phyloP scores from a whole-genome alignment of 1,140 invertebrate species.

The Pseudomyrmex sp. region DNA sequence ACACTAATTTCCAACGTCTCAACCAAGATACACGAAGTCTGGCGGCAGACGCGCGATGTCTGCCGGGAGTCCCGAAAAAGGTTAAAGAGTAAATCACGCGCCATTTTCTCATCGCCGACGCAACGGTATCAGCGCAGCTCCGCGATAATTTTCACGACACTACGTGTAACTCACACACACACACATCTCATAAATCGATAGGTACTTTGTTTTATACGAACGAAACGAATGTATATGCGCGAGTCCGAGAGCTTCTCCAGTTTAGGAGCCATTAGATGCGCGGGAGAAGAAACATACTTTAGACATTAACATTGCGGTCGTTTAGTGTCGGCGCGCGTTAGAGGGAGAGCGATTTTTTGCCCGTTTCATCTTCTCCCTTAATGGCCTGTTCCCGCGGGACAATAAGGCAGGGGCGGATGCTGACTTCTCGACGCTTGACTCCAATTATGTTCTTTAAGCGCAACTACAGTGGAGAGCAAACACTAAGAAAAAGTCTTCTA shows the following conservation, averaged over 20 bases:
- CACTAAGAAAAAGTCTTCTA: no score
- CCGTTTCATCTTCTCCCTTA: conserved; percentile 28
- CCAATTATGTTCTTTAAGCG: not conserved
- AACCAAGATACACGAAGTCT: conserved; percentile 12
- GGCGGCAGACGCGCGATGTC: not conserved
- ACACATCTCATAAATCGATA: conserved; percentile 45
- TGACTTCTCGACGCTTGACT: not conserved
- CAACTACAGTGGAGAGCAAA: not conserved
- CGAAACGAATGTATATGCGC: conserved; percentile 8
- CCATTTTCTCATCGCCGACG: conserved; percentile 65
- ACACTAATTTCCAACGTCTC: conserved; percentile 24
- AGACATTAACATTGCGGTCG: conserved; percentile 70
- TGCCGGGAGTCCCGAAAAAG: conserved; percentile 27
- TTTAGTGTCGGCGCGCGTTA: conserved; percentile 58
- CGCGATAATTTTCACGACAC: conserved; percentile 59
- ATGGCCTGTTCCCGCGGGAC: conserved; percentile 45
- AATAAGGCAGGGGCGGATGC: conserved; percentile 50
- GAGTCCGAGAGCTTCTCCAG: conserved; percentile 33
- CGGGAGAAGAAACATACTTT: conserved; percentile 72
- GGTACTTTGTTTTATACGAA: conserved; percentile 36
- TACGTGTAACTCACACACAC: conserved; percentile 1
- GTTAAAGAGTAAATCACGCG: conserved; percentile 65
- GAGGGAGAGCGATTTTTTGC: conserved; percentile 26
- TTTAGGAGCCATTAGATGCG: conserved; percentile 67
- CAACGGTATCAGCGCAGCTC: conserved; percentile 59